Percentiles rank a stretch among this genome's conserved stretches.
Evolutionary conservation across 2,888 invertebrate genomes (phyloP).

Genomic region (Acheta domesticus): DNA sequence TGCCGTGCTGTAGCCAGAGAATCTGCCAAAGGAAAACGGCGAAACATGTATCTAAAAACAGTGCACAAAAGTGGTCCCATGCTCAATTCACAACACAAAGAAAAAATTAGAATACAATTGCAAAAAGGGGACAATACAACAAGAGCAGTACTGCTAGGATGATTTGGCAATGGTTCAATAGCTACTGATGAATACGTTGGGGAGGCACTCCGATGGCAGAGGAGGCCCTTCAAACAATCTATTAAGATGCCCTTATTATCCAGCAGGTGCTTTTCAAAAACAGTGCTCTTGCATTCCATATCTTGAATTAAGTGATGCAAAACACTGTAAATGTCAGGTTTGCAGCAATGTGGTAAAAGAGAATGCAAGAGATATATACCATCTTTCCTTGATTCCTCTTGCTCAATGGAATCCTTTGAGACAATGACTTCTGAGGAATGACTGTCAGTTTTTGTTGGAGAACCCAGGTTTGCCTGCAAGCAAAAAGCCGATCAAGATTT

Average conservation of each 20-base stretch:
- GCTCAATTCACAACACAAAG: slow-evolving; percentile 26
- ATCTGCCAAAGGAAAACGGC: slow-evolving; percentile 22
- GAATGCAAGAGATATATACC: slow-evolving; percentile 19
- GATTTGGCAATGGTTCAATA: background rate
- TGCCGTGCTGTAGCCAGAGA: slow-evolving; percentile 12
- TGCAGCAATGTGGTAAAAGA: background rate
- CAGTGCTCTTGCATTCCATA: background rate
- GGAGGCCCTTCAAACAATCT: background rate
- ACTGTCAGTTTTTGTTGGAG: background rate
- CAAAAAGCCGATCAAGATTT: background rate
- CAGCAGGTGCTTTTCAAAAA: background rate
- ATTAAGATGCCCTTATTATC: background rate
- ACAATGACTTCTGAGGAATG: background rate
- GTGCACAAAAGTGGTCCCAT: slow-evolving; percentile 23
- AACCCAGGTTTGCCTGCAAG: slow-evolving; percentile 12
- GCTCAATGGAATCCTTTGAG: background rate
- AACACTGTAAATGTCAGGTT: background rate
- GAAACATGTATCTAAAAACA: slow-evolving; percentile 21
- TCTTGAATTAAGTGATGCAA: background rate
- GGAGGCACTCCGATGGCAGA: no score
- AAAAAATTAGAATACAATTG: slow-evolving; percentile 32
- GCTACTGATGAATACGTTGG: background rate
- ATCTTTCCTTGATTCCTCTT: background rate
- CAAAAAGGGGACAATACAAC: slow-evolving; percentile 35
- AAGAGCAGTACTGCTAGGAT: slow-evolving; percentile 12